Evolutionary conservation across 23 tunicate species (phyloP).

Genomic region (Trididemnum nubilum): DNA sequence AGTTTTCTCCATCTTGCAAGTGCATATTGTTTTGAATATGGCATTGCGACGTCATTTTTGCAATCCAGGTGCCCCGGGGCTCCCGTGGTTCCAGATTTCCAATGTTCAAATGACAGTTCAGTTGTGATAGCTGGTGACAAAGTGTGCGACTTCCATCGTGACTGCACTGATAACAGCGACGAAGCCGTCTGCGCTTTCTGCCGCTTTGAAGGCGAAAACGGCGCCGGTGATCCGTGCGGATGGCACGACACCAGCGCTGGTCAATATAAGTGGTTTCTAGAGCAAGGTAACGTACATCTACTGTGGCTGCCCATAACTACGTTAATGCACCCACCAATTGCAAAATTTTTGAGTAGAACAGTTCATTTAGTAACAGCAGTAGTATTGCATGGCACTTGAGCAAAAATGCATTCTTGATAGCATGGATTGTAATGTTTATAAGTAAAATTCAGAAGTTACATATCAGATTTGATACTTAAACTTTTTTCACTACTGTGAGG

Average conservation of each 20-base stretch:
- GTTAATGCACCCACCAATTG: not conserved
- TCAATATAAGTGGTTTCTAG: constrained; percentile 82
- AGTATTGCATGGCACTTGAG: too few relatives aligned
- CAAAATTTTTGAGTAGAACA: too few relatives aligned
- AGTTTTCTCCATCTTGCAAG: too few relatives aligned
- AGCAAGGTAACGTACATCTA: constrained; percentile 73
- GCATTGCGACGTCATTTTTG: too few relatives aligned
- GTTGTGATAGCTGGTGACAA: constrained; percentile 33
- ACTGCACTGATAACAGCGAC: constrained; percentile 82
- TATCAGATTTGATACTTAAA: too few relatives aligned
- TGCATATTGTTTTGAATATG: too few relatives aligned
- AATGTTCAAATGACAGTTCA: constrained; percentile 58
- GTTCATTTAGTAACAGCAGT: too few relatives aligned
- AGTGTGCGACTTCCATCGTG: constrained; percentile 59
- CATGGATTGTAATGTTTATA: too few relatives aligned
- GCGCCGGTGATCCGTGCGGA: constrained; percentile 51
- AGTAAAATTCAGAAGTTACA: too few relatives aligned
- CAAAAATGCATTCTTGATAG: too few relatives aligned
- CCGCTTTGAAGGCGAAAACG: constrained; percentile 55
- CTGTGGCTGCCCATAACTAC: too few relatives aligned
- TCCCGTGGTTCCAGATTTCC: constrained; percentile 46
- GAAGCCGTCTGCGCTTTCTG: constrained; percentile 78
- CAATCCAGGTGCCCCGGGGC: constrained; percentile 48
- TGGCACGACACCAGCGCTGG: constrained; percentile 83
- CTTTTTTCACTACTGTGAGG: too few relatives aligned